A percentile compares a stretch with the other conserved stretches of the same genome.
Conservation (phyloP, 2,888 invertebrate genomes). For the Cephus pygmeus region DNA sequence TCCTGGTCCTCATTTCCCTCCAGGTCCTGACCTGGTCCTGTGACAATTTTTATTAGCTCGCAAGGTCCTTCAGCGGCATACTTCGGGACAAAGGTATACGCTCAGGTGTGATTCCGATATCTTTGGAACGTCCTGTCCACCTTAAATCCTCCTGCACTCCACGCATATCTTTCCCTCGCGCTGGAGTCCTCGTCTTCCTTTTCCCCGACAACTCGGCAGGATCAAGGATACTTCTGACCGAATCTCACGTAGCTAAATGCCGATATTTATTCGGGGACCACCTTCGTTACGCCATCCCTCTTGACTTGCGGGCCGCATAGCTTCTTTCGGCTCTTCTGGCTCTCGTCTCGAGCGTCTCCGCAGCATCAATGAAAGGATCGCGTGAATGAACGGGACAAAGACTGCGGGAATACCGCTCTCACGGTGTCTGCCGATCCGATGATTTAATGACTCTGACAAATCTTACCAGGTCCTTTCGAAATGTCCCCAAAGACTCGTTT, state of each 20-base stretch:
- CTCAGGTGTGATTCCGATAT: constrained; percentile 57
- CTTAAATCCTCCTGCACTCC: not conserved
- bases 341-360: constrained; percentile 21
- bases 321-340: constrained; percentile 43
- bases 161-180: constrained; percentile 8
- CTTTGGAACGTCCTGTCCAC: constrained; percentile 51
- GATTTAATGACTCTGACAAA: not conserved
- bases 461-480: not conserved
- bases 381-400: constrained; percentile 62
- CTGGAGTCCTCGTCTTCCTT: constrained; percentile 26
- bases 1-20: constrained; percentile 1
- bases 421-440: constrained; percentile 42
- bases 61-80: constrained; percentile 20
- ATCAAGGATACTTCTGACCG: constrained; percentile 44
- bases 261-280: constrained; percentile 54
- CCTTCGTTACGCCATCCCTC: constrained; percentile 62
- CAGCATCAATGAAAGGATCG: constrained; percentile 61
- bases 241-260: constrained; percentile 41
- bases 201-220: constrained; percentile 16
- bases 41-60: not conserved
- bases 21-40: not conserved
- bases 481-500: not conserved
- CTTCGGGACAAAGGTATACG: constrained; percentile 5
- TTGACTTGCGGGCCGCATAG: constrained; percentile 46
- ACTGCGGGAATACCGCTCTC: constrained; percentile 60